Base-by-base conservation (phyloP, 2,113 vertebrate species). In the Suricata suricatta region DNA sequence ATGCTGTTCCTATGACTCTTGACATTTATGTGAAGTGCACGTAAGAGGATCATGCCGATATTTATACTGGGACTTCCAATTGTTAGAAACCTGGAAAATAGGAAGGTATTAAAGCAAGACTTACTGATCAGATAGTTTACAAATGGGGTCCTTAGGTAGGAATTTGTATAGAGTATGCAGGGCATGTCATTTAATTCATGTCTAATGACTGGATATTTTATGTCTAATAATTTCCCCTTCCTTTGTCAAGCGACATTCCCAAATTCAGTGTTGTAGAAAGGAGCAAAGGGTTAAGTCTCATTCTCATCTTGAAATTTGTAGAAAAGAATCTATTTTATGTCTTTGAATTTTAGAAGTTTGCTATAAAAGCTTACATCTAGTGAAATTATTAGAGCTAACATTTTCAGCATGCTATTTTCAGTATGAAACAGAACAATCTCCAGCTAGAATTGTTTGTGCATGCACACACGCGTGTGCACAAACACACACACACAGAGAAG, bases 31-130 rank as follows among this genome's bases (percentile, higher is more conserved):
- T 57, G 95, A 92, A 86, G 74, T 41, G 91, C 63, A 97, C 77
- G 47, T 92, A 84, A 66, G 80, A 93, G 23, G 6, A 96, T 92
- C 77, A 83, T 83, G 97, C 97, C 96, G 82, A 89, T 98, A 71
- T 97, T 97, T 92, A 74, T 82, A 97, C 93, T 77, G 79, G 64
- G 33, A 21, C 84, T 98, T 94, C 77, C 93, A 96, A 77, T 77
- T 97, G 38, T 71, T 96, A 92, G 33, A 35, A 95, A 27, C 2
- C 16, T 25, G 35, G 31, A 93, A 96, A 94, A 52, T 64, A 88
- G 41, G 38, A 81, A 88, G 88, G 17, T 80, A 74, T 79, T 92
- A 71, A 87, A 90, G 23, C 82, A 47, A 97, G 14, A 10, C 68
- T 97, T 90, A 88, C 27, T 96, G 38, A 76, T 88, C 72, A 1